Evolutionary conservation across 2,888 invertebrate species (phyloP).

Genomic region (Athalia rosae): DNA sequence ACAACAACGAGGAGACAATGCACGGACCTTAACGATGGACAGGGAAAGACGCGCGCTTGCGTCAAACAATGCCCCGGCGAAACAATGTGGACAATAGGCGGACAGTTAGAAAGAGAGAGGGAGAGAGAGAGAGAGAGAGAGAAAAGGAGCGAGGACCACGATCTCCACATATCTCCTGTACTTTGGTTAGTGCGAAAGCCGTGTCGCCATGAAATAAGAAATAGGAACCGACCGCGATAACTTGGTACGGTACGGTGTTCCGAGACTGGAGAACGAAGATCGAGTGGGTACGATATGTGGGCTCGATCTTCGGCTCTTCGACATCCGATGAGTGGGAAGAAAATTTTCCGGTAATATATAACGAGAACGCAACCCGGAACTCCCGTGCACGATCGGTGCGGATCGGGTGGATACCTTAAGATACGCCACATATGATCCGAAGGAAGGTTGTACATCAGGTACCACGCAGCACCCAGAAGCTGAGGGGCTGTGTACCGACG

Average conservation of each 20-base stretch:
- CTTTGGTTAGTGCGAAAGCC: conserved; percentile 24
- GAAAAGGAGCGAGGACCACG: background rate
- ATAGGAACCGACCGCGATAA: conserved; percentile 4
- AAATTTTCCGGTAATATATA: no score
- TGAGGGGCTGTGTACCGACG: background rate
- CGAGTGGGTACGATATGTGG: background rate
- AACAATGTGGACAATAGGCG: conserved; percentile 70
- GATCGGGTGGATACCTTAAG: no score
- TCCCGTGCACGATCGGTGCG: no score
- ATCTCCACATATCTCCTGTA: conserved; percentile 2
- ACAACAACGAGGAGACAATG: conserved; percentile 65
- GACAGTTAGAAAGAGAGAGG: conserved; percentile 59
- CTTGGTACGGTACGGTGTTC: background rate
- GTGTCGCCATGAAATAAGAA: conserved; percentile 16
- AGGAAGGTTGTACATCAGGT: no score
- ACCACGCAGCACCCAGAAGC: no score
- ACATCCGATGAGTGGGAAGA: background rate
- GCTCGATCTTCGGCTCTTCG: no score
- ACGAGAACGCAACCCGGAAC: no score
- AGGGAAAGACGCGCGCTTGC: conserved; percentile 56
- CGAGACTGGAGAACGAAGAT: conserved; percentile 16
- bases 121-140: conserved; percentile 42
- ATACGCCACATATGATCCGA: no score
- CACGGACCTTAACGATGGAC: conserved; percentile 62
- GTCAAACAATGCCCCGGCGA: conserved; percentile 66